Base-by-base conservation (phyloP, 2,797 vertebrate genomes). In the Spheniscus humboldti region DNA sequence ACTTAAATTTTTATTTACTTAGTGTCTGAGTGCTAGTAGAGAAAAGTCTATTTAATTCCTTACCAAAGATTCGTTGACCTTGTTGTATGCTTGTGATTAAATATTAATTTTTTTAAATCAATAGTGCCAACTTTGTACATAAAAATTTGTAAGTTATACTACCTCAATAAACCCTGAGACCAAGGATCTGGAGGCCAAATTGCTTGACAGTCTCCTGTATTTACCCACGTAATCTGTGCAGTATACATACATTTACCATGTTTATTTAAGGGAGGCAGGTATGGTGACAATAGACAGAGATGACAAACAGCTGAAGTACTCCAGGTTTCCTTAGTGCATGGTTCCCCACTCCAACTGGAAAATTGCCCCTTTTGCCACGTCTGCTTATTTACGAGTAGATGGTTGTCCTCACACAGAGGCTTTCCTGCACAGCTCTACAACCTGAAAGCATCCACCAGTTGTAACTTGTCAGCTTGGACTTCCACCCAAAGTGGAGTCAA, bases 51-150 rank as follows among this genome's bases (percentile, higher is more conserved):
- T 89, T 88, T 79, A 71, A 87, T 77, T 63, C 67, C 56, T 93
- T 85, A 91, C 72, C 59, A 48, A 83, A 94, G 84, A 81, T 80
- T 73, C 30, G 15, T 84, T 80, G 82, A 83, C 92, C 94, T 85
- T 69, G 93, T 69, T 89, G 59, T 45, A 67, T 74, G 52, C n/a
- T 56, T 72, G 77, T 78, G 79, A 97, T 95, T 82, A 97, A 96
- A 86, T 75, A 96, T 83, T 95, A 74, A 85, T 89, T 92, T 95
- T 95, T 77, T 78, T 3, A 35, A 91, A 97, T 79, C 80, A 86
- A 88, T 56, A 80, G 37, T 7, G 91, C 69, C 86, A 88, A 93
- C 64, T 86, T 48, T 4, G 20, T 84, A 87, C 75, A 91, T 88
- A 90, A 94, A 93, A 75, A 86, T 22, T 13, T 84, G 6, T 47